A percentile compares a stretch with the other conserved stretches of the same genome.
Evolutionary conservation across 2,888 invertebrate genomes (phyloP).

Genomic region (Didymodactylos carnosus): DNA sequence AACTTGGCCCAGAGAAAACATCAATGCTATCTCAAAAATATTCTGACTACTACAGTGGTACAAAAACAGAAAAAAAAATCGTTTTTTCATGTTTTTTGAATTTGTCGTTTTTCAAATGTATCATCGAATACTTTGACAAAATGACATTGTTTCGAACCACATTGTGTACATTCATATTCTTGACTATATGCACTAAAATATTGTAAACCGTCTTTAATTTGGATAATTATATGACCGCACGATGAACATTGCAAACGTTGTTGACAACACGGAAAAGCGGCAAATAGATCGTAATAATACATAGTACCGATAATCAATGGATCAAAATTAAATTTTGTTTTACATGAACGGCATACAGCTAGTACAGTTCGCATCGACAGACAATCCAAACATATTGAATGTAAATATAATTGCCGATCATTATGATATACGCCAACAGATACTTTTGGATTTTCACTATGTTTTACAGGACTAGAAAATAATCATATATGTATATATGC

Average conservation of each 20-base stretch:
- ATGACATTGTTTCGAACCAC: not conserved
- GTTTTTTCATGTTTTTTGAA: no score
- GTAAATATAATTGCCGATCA: not conserved
- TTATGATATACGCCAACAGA: not conserved
- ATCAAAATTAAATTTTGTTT: not conserved
- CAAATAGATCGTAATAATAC: conserved; percentile 11
- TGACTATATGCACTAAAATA: conserved; percentile 6
- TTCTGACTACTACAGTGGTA: no score
- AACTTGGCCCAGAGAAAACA: no score
- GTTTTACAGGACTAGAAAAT: not conserved
- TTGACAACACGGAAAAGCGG: conserved; percentile 13
- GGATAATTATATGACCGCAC: not conserved
- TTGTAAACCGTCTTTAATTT: not conserved
- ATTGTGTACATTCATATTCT: conserved; percentile 5
- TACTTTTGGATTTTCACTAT: not conserved
- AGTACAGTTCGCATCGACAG: not conserved
- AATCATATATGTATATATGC: not conserved
- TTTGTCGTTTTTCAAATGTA: not conserved
- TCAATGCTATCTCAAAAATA: no score
- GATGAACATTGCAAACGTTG: not conserved
- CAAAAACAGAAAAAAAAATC: no score
- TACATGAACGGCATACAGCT: not conserved
- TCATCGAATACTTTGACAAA: conserved; percentile 1
- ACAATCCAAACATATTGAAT: not conserved
- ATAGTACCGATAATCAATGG: conserved; percentile 3